phyloP scores from a whole-genome alignment of 2,113 vertebrate genomes.

The Salvator merianae region DNA sequence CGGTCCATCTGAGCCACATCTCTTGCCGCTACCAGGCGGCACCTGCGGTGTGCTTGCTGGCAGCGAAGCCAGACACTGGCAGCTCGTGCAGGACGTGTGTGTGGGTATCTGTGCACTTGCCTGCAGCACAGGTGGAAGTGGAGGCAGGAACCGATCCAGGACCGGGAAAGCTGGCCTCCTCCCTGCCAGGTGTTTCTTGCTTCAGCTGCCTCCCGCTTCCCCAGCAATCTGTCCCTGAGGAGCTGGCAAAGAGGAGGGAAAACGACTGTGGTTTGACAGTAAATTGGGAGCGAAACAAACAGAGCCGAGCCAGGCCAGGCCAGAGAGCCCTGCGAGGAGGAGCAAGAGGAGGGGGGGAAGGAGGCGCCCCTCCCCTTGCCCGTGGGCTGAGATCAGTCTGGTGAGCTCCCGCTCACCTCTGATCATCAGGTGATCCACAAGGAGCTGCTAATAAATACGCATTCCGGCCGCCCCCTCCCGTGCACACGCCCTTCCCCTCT shows the following conservation, averaged over 20 bases:
- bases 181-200: not conserved
- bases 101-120: not conserved
- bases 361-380: slow-evolving; percentile 32
- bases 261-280: slow-evolving; percentile 79
- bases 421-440: slow-evolving; percentile 61
- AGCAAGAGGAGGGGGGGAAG: not conserved
- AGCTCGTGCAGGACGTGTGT: not conserved
- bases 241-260: slow-evolving; percentile 76
- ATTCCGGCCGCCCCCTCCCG: slow-evolving; percentile 60
- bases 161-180: not conserved
- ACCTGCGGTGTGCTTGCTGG: not conserved
- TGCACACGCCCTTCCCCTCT: slow-evolving; percentile 57
- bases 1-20: not conserved
- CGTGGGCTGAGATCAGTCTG: slow-evolving; percentile 38
- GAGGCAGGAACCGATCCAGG: fast-evolving
- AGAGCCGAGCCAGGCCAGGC: slow-evolving; percentile 44
- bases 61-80: no score
- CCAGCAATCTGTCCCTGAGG: slow-evolving; percentile 59
- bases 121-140: not conserved
- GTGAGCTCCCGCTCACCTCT: slow-evolving; percentile 35
- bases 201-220: not conserved
- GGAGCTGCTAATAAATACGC: slow-evolving; percentile 62
- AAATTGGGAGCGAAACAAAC: slow-evolving; percentile 80
- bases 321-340: not conserved
- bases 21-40: not conserved